A percentile compares a stretch with the other conserved stretches of the same genome.
These are phyloP conservation scores for Ormyrus pomaceus DNA, from an alignment of 2,888 invertebrate species.

Conservation along the genomic window DNA sequence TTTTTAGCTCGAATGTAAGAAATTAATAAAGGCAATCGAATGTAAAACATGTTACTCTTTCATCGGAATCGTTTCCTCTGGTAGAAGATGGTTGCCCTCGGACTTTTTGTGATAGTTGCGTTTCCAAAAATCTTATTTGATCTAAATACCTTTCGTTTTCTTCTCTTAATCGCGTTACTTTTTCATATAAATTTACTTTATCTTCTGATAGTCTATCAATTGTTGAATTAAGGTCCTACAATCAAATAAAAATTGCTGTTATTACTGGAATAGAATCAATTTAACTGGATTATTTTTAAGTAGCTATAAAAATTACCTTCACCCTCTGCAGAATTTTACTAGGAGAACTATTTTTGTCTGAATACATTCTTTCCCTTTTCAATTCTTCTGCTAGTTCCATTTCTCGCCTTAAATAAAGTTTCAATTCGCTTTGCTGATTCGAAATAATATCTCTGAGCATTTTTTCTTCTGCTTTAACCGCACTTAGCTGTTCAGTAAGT, in stretches of 20 bases:
- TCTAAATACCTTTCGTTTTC: slow-evolving; percentile 65
- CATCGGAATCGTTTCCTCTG: slow-evolving; percentile 67
- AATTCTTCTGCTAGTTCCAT: slow-evolving; percentile 62
- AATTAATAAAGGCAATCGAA: not conserved
- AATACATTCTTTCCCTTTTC: slow-evolving; percentile 65
- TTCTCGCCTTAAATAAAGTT: slow-evolving; percentile 60
- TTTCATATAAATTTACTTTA: slow-evolving; percentile 65
- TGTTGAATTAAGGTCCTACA: slow-evolving; percentile 63
- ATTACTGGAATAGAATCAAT: not conserved
- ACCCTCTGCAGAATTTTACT: slow-evolving; percentile 71
- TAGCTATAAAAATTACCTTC: slow-evolving; percentile 64
- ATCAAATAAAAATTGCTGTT: slow-evolving; percentile 19
- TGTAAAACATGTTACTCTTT: slow-evolving; percentile 61
- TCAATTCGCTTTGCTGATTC: slow-evolving; percentile 64
- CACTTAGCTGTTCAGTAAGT: slow-evolving; percentile 77
- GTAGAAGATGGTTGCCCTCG: slow-evolving; percentile 17
- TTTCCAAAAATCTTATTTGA: slow-evolving; percentile 63
- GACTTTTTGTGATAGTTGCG: slow-evolving; percentile 58
- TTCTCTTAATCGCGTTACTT: slow-evolving; percentile 63
- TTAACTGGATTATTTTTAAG: too few relatives aligned
- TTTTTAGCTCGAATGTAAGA: not conserved
- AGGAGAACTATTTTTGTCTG: slow-evolving; percentile 70
- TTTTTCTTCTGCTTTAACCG: slow-evolving; percentile 71
- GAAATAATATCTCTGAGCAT: slow-evolving; percentile 67
- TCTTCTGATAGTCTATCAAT: slow-evolving; percentile 64